phyloP scores from a whole-genome alignment of 2,797 vertebrate genomes.

The Sebastes alutus region DNA sequence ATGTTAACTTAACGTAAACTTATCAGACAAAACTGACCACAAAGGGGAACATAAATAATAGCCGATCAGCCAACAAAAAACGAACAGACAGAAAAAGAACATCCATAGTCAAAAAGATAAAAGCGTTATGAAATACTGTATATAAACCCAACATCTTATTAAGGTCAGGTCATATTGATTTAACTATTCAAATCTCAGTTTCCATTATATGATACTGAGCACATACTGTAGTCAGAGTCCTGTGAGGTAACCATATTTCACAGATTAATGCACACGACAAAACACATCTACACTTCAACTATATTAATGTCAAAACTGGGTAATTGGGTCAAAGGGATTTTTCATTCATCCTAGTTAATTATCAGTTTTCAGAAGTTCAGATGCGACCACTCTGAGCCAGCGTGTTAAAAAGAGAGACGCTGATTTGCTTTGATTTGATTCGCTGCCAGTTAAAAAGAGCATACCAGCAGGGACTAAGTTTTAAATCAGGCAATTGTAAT shows the following conservation, averaged over 20 bases:
- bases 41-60: no score
- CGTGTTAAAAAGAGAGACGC: background rate
- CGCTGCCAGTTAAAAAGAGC: background rate
- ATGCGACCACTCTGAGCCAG: background rate
- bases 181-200: background rate
- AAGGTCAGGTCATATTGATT: background rate
- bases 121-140: background rate
- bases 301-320: background rate
- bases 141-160: background rate
- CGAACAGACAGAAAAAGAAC: no score
- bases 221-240: background rate
- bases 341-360: background rate
- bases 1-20: no score
- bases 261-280: background rate
- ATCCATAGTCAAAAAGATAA: background rate
- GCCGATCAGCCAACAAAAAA: no score
- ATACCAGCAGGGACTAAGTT: background rate
- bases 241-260: background rate
- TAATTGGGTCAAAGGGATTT: slow-evolving; percentile 4
- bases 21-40: no score
- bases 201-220: background rate
- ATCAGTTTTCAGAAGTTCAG: background rate
- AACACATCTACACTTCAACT: background rate
- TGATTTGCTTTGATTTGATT: background rate
- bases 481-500: background rate